These are phyloP conservation scores for Calcarius lapponicus DNA, from an alignment of 2,797 vertebrate genomes.

Conservation along the genomic window DNA sequence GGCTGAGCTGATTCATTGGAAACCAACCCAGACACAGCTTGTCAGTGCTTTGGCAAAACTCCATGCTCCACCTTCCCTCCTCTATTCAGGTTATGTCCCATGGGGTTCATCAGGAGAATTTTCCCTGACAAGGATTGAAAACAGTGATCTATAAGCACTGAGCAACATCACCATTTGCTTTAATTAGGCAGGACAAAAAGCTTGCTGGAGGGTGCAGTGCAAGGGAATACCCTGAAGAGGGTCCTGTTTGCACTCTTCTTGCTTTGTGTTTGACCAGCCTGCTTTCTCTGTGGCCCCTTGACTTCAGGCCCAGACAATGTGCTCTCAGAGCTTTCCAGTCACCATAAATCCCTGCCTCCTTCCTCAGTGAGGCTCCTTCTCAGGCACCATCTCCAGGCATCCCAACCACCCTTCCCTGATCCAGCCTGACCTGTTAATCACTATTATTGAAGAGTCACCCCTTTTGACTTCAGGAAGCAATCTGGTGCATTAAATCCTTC, in stretches of 20 bases:
- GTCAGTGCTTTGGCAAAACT: neutral
- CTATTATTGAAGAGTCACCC: neutral
- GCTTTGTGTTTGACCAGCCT: neutral
- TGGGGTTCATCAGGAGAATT: constrained; percentile 1
- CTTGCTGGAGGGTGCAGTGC: neutral
- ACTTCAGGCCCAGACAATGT: neutral
- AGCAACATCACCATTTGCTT: neutral
- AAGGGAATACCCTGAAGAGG: neutral
- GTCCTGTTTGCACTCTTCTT: neutral
- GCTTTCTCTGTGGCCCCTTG: neutral
- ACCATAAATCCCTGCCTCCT: neutral
- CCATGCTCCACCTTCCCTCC: constrained; percentile 13
- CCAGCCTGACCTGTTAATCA: neutral
- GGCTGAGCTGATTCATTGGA: constrained; percentile 16
- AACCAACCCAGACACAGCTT: neutral
- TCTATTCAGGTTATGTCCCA: constrained; percentile 28
- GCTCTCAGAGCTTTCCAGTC: neutral
- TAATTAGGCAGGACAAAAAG: neutral
- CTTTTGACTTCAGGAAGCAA: neutral
- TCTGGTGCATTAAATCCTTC: neutral
- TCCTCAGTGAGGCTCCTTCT: neutral
- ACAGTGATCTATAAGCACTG: neutral
- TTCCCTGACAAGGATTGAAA: neutral
- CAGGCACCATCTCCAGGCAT: neutral
- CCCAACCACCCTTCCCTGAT: neutral